These are phyloP conservation scores for Acleris emargana DNA, from an alignment of 2,888 invertebrate species.

Conservation along the genomic window DNA sequence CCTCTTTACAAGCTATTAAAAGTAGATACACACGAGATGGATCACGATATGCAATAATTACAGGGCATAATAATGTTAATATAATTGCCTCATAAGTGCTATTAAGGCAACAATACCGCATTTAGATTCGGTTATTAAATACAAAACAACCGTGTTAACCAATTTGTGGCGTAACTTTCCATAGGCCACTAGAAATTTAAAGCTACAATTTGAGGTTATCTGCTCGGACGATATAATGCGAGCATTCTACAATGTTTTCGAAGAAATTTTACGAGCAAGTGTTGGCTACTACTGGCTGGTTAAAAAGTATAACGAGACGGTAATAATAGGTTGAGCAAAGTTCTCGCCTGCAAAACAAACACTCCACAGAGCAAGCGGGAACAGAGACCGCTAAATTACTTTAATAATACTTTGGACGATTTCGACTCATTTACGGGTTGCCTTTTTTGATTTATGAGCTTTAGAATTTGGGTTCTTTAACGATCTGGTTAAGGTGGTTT, in stretches of 20 bases:
- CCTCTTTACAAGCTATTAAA: constrained; percentile 2
- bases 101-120: constrained; percentile 10
- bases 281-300: constrained; percentile 64
- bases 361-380: constrained; percentile 66
- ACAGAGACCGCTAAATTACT: constrained; percentile 74
- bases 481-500: constrained; percentile 7
- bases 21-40: constrained; percentile 2
- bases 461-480: constrained; percentile 14
- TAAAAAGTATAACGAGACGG: constrained; percentile 76
- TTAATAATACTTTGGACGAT: constrained; percentile 60
- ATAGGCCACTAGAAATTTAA: constrained; percentile 6
- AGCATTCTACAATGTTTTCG: constrained; percentile 17
- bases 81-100: constrained; percentile 13
- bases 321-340: constrained; percentile 80
- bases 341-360: constrained; percentile 84
- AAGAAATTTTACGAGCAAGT: constrained; percentile 44
- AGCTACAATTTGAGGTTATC: constrained; percentile 7
- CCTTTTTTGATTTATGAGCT: constrained; percentile 28
- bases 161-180: constrained; percentile 12
- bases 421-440: constrained; percentile 24
- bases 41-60: constrained; percentile 19
- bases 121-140: constrained; percentile 22
- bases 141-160: constrained; percentile 6
- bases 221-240: constrained; percentile 2
- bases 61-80: constrained; percentile 17